A percentile compares a stretch with the other conserved stretches of the same genome.
phyloP scores from a whole-genome alignment of 2,888 invertebrate genomes.

The Eurytoma adleriae region DNA sequence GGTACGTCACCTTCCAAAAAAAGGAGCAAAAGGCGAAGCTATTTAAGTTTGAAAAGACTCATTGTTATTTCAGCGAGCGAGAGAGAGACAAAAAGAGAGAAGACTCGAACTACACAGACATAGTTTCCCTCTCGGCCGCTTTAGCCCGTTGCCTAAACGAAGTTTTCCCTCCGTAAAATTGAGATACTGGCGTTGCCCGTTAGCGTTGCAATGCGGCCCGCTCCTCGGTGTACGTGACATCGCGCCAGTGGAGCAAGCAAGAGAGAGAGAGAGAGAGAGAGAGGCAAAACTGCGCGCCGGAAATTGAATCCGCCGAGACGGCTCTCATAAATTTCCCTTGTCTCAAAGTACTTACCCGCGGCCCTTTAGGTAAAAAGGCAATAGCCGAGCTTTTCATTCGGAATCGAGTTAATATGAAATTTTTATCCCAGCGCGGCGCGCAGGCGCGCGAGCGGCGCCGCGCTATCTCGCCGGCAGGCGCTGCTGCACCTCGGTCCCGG shows the following conservation, averaged over 20 bases:
- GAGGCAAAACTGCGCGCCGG: conserved; percentile 32
- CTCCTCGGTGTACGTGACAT: conserved; percentile 40
- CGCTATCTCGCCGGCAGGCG: background rate
- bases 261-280: conserved; percentile 19
- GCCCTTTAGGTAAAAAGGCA: conserved; percentile 54
- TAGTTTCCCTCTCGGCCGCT: conserved; percentile 17
- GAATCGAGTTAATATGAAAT: conserved; percentile 57
- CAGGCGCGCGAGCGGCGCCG: background rate
- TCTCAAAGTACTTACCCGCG: conserved; percentile 54
- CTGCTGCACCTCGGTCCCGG: background rate
- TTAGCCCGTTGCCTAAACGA: conserved; percentile 46
- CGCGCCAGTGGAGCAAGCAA: conserved; percentile 13
- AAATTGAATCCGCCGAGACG: conserved; percentile 56
- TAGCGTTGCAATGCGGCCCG: conserved; percentile 41
- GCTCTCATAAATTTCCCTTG: conserved; percentile 58
- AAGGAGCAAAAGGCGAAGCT: conserved; percentile 21
- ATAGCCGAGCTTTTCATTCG: conserved; percentile 57
- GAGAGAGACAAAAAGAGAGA: background rate
- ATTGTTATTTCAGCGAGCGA: conserved; percentile 48
- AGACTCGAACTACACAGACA: conserved; percentile 19
- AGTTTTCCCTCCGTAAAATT: conserved; percentile 57
- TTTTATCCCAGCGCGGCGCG: conserved; percentile 31
- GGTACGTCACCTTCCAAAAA: background rate
- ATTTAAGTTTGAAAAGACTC: conserved; percentile 54
- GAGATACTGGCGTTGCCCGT: conserved; percentile 40